These are phyloP conservation scores for Cephalopachus bancanus DNA, from an alignment of 2,797 vertebrate species.

Conservation along the genomic window DNA sequence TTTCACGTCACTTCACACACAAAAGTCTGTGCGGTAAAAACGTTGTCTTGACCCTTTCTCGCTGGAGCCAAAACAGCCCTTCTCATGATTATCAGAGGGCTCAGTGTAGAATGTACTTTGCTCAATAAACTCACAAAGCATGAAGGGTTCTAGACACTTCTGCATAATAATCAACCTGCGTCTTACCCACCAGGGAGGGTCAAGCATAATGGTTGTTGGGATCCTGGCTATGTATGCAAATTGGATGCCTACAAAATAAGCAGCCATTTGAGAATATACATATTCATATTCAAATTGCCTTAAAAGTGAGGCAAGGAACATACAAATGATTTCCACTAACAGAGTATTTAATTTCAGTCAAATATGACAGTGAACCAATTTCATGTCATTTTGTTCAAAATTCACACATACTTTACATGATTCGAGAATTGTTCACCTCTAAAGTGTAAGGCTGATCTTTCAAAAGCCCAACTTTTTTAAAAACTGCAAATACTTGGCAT, in stretches of 20 bases:
- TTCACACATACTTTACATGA: conserved; percentile 23
- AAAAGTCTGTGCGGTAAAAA: conserved; percentile 43
- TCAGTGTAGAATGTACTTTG: conserved; percentile 27
- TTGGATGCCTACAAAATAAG: conserved; percentile 46
- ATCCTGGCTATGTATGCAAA: conserved; percentile 67
- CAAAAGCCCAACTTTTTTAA: conserved; percentile 22
- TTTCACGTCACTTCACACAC: conserved; percentile 16
- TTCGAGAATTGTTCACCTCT: conserved; percentile 51
- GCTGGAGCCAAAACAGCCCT: background rate
- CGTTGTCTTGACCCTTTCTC: conserved; percentile 27
- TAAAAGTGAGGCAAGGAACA: conserved; percentile 39
- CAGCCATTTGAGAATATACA: conserved; percentile 53
- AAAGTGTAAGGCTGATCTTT: conserved; percentile 52
- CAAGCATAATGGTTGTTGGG: conserved; percentile 61
- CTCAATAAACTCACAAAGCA: conserved; percentile 63
- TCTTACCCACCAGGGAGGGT: conserved; percentile 56
- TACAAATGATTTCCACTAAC: conserved; percentile 28
- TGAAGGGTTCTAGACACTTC: conserved; percentile 43
- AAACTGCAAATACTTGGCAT: background rate
- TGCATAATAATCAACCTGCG: conserved; percentile 48
- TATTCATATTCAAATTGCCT: background rate
- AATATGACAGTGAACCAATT: conserved; percentile 39
- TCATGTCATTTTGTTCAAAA: conserved; percentile 54
- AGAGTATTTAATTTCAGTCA: conserved; percentile 28
- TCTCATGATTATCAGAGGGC: conserved; percentile 44